phyloP scores from a whole-genome alignment of 2,113 vertebrate species.

The Galbula dea region DNA sequence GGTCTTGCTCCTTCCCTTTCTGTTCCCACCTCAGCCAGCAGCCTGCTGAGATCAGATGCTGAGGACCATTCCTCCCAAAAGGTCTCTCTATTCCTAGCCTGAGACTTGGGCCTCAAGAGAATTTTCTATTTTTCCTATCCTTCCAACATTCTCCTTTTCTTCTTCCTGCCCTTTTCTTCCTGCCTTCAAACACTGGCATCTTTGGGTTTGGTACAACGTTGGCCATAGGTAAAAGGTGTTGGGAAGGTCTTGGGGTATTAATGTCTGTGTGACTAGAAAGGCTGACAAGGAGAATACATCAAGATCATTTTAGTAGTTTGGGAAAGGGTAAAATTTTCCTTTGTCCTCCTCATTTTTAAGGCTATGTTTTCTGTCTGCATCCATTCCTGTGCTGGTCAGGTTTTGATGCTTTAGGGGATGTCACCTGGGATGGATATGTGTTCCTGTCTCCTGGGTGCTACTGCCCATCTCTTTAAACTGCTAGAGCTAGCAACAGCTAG shows the following conservation, averaged over 20 bases:
- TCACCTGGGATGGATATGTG: not conserved
- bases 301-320: not conserved
- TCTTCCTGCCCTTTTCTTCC: not conserved
- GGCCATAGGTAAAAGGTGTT: not conserved
- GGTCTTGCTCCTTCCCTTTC: not conserved
- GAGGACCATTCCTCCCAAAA: not conserved
- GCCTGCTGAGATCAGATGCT: not conserved
- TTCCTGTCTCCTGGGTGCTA: not conserved
- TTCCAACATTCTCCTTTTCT: not conserved
- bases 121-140: not conserved
- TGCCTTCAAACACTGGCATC: too few species aligned
- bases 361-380: not conserved
- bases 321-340: not conserved
- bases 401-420: not conserved
- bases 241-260: not conserved
- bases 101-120: not conserved
- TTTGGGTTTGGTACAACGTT: not conserved
- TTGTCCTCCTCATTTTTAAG: too few species aligned
- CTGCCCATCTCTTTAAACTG: not conserved
- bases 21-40: not conserved
- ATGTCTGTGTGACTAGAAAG: not conserved
- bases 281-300: not conserved
- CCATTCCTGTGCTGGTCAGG: not conserved
- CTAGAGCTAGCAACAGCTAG: not conserved
- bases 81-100: not conserved